Percentiles rank a stretch among this genome's conserved stretches.
phyloP scores from a whole-genome alignment of 2,888 invertebrate genomes.

The Caenorhabditis drosophilae region DNA sequence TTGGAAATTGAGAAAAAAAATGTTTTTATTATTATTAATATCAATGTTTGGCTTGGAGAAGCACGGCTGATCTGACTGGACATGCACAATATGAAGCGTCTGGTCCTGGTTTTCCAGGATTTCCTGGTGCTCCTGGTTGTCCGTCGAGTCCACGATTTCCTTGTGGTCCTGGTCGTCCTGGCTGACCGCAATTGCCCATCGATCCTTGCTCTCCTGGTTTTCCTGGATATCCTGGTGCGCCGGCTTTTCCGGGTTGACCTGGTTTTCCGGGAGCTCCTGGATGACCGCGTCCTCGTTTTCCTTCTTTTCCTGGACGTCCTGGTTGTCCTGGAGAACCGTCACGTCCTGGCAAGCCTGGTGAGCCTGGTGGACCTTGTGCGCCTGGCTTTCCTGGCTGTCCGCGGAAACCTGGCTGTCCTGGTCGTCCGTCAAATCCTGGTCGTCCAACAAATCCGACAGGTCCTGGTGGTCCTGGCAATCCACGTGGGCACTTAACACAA shows the following conservation, averaged over 20 bases:
- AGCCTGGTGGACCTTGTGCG: constrained; percentile 38
- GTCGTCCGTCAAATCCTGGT: constrained; percentile 52
- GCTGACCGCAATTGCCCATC: constrained; percentile 34
- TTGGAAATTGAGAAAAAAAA: constrained; percentile 8
- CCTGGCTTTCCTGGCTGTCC: constrained; percentile 40
- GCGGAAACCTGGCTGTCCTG: constrained; percentile 36
- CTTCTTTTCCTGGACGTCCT: constrained; percentile 41
- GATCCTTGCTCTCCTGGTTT: constrained; percentile 45
- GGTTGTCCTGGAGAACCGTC: constrained; percentile 38
- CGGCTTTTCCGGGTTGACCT: constrained; percentile 8
- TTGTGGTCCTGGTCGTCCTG: constrained; percentile 33
- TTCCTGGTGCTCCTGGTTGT: constrained; percentile 38
- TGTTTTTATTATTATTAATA: constrained; percentile 12
- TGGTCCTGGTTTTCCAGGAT: constrained; percentile 9
- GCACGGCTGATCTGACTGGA: constrained; percentile 28
- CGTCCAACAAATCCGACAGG: constrained; percentile 43
- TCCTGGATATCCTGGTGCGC: constrained; percentile 40
- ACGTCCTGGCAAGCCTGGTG: constrained; percentile 40
- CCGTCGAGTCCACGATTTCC: constrained; percentile 43
- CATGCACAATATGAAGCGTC: constrained; percentile 29
- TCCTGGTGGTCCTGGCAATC: constrained; percentile 43
- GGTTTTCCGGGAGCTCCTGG: constrained; percentile 36
- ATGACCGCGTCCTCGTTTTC: constrained; percentile 28
- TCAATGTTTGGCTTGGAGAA: constrained; percentile 13
- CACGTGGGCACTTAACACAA: constrained; percentile 51